phyloP scores from a whole-genome alignment of 2,797 vertebrate species.

The Thamnophis elegans region DNA sequence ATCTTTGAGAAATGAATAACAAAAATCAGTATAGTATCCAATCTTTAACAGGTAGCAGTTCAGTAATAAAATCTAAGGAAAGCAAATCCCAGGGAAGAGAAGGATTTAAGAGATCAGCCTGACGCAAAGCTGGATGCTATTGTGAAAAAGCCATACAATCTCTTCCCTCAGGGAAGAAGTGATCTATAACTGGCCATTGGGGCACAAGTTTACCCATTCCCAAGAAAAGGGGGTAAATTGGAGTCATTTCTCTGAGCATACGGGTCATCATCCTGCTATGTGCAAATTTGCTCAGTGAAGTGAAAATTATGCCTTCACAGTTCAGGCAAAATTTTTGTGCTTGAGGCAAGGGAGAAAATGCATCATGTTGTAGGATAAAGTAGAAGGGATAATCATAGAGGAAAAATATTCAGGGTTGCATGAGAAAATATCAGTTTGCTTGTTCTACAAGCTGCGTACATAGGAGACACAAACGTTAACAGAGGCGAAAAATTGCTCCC shows the following conservation, averaged over 20 bases:
- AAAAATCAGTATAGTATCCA: background rate
- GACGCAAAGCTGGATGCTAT: background rate
- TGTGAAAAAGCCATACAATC: background rate
- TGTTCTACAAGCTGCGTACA: background rate
- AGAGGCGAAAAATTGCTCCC: background rate
- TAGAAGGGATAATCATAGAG: background rate
- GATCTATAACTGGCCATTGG: background rate
- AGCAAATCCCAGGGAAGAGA: background rate
- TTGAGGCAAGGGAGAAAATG: background rate
- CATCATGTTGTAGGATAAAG: background rate
- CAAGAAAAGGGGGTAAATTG: background rate
- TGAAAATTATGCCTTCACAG: background rate
- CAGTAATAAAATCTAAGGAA: background rate
- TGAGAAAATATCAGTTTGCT: background rate
- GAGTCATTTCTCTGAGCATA: background rate
- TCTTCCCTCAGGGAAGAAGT: background rate
- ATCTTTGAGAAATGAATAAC: background rate
- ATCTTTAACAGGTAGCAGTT: background rate
- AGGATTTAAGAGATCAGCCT: background rate
- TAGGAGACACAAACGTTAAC: background rate
- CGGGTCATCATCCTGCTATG: background rate
- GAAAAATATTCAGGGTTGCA: background rate
- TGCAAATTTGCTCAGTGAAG: background rate
- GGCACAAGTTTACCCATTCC: background rate
- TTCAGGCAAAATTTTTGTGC: background rate